These are phyloP conservation scores for Sciaenops ocellatus DNA, from an alignment of 2,797 vertebrate species.

Conservation along the genomic window DNA sequence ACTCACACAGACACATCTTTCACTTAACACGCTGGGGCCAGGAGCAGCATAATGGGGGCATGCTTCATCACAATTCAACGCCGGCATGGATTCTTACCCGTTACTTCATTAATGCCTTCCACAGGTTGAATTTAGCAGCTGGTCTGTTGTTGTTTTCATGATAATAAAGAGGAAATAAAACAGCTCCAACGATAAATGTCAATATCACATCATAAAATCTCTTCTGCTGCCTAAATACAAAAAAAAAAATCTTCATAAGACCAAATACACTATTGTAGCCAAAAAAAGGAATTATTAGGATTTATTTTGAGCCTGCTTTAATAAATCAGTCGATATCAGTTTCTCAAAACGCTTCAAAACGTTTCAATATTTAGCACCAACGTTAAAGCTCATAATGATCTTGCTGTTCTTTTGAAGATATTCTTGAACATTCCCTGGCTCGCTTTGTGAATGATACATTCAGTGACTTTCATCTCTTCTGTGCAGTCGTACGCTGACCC, in stretches of 20 bases:
- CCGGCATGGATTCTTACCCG: conserved; percentile 18
- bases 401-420: conserved; percentile 60
- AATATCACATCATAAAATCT: background rate
- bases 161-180: conserved; percentile 5
- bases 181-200: background rate
- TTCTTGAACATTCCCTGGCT: conserved; percentile 29
- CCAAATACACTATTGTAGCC: conserved; percentile 9
- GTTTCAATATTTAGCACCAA: conserved; percentile 53
- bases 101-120: conserved; percentile 1
- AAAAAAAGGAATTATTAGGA: conserved; percentile 29
- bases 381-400: conserved; percentile 54
- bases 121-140: conserved; percentile 6
- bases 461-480: conserved; percentile 67
- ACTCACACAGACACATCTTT: conserved; percentile 65
- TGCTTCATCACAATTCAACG: conserved; percentile 65
- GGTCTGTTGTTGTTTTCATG: background rate
- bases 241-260: background rate
- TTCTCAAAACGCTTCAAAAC: conserved; percentile 32
- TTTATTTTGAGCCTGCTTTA: conserved; percentile 51
- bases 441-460: conserved; percentile 43
- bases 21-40: conserved; percentile 55
- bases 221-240: background rate
- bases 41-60: conserved; percentile 42
- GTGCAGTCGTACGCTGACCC: conserved; percentile 28
- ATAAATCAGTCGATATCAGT: conserved; percentile 56